These are phyloP conservation scores for human (Homo sapiens) DNA, from an alignment of 2,113 vertebrate species.

Conservation along the genomic window GRCh38 chrX:15812501-15813000, in stretches of 20 bases:
- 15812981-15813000: constrained; percentile 3
- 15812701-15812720: background rate
- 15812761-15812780: background rate
- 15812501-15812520: background rate
- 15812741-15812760: background rate
- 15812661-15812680: constrained; percentile 11
- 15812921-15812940: background rate
- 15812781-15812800: no score
- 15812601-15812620: background rate
- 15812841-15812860: constrained; percentile 20
- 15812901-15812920: background rate
- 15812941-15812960: background rate
- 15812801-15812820: background rate
- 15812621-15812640: background rate
- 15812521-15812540: constrained; percentile 4
- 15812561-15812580: background rate
- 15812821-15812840: background rate
- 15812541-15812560: background rate
- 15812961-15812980: constrained; percentile 17
- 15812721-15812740: background rate
- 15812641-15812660: constrained; percentile 19
- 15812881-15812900: background rate
- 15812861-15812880: background rate
- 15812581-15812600: constrained; percentile 6
- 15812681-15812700: constrained; percentile 30